Conservation (phyloP, 2,888 invertebrate species). For the Metalampra italica region DNA sequence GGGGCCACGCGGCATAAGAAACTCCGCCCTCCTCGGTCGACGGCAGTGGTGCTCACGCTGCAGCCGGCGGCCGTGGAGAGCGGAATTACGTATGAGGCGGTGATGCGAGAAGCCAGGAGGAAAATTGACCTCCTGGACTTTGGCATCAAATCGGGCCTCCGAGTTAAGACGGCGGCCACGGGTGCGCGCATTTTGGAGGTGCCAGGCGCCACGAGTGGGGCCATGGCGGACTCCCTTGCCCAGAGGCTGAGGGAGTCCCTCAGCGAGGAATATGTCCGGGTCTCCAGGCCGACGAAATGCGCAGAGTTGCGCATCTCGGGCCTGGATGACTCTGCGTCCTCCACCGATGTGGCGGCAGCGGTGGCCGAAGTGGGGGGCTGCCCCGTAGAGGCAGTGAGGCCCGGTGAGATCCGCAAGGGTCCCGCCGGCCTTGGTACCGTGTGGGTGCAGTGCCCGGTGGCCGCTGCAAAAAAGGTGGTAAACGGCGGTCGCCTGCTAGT, state of each 20-base stretch:
- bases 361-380: not conserved
- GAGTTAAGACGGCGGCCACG: constrained; percentile 3
- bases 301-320: not conserved
- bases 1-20: constrained; percentile 12
- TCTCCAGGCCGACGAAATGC: constrained; percentile 11
- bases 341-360: not conserved
- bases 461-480: not conserved
- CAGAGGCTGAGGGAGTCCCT: constrained; percentile 5
- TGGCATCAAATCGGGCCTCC: constrained; percentile 2
- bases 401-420: too few relatives aligned
- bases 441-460: too few relatives aligned
- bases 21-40: not conserved
- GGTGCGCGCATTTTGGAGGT: constrained; percentile 14
- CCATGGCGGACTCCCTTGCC: constrained; percentile 12
- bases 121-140: not conserved
- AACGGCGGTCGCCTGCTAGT: not conserved
- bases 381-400: too few relatives aligned
- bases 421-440: too few relatives aligned
- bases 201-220: constrained; percentile 2
- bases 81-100: constrained; percentile 2
- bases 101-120: not conserved
- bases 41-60: not conserved
- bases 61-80: constrained; percentile 4
- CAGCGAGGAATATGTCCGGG: not conserved
- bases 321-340: constrained; percentile 8